These are phyloP conservation scores for Hafferia zeledoni DNA, from an alignment of 2,797 vertebrate genomes.

Conservation along the genomic window DNA sequence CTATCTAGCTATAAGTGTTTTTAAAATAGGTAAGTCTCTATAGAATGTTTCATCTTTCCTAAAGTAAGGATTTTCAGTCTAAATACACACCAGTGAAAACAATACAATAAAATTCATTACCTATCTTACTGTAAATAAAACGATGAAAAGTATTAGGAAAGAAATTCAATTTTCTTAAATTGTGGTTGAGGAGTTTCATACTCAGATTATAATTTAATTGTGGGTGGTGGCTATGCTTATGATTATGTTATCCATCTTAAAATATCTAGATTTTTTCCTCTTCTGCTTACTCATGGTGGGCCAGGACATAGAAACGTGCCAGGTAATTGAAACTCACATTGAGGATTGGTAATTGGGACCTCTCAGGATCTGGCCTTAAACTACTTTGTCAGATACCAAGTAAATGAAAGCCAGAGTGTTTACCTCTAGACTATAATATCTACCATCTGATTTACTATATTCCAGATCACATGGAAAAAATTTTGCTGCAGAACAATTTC, in stretches of 20 bases:
- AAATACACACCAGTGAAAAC: neutral
- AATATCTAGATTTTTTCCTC: neutral
- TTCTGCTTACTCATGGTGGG: neutral
- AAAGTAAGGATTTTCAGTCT: neutral
- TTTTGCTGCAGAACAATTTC: slow-evolving; percentile 11
- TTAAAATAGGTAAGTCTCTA: neutral
- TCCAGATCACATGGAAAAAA: slow-evolving; percentile 31
- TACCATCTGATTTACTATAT: neutral
- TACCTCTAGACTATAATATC: neutral
- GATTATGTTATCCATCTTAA: neutral
- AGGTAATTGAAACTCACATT: neutral
- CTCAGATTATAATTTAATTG: neutral
- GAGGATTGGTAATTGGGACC: neutral
- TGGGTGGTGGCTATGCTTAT: neutral
- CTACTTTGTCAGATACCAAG: neutral
- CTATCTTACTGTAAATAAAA: neutral
- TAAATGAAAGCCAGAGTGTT: neutral
- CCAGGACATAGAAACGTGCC: neutral
- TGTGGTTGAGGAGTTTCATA: neutral
- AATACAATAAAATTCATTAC: neutral
- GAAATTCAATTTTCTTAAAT: neutral
- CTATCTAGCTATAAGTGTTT: neutral
- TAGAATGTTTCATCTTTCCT: neutral
- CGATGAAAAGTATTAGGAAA: neutral
- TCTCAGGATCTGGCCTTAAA: neutral